These are phyloP conservation scores for Chrysaora quinquecirrha DNA, from an alignment of 30 jellyfish, hydroid and myxozoan genomes.

Conservation along the genomic window DNA sequence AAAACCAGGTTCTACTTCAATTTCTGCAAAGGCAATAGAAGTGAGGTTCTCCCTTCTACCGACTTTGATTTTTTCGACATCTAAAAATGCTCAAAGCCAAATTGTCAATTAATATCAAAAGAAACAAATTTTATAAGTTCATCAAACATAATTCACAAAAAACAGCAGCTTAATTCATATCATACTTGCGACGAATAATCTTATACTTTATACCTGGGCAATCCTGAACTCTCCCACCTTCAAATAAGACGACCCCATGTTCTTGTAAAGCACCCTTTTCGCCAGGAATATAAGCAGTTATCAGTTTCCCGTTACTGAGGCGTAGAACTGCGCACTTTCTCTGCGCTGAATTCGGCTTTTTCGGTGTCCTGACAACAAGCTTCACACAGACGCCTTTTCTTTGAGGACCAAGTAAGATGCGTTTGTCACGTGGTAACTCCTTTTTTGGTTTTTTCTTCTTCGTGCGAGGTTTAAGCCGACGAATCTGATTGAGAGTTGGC, in stretches of 20 bases:
- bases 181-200: slow-evolving; percentile 90
- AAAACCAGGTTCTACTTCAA: too few species aligned
- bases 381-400: slow-evolving; percentile 97
- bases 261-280: slow-evolving; percentile 95
- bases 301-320: slow-evolving; percentile 87
- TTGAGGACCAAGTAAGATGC: slow-evolving; percentile 90
- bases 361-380: slow-evolving; percentile 87
- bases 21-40: too few species aligned
- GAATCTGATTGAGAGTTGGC: slow-evolving; percentile 87
- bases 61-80: too few species aligned
- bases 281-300: slow-evolving; percentile 99
- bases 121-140: too few species aligned
- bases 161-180: slow-evolving; percentile 73
- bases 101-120: too few species aligned
- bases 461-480: slow-evolving; percentile 85
- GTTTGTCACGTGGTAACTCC: slow-evolving; percentile 61
- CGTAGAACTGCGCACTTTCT: slow-evolving; percentile 95
- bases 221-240: slow-evolving; percentile 96
- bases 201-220: slow-evolving; percentile 97
- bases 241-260: slow-evolving; percentile 97
- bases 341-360: slow-evolving; percentile 99
- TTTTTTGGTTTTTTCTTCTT: slow-evolving; percentile 71
- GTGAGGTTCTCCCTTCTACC: too few species aligned
- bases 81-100: too few species aligned
- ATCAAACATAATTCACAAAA: too few species aligned